These are phyloP conservation scores for Aphodius sticticus DNA, from an alignment of 2,888 invertebrate genomes.

Conservation along the genomic window DNA sequence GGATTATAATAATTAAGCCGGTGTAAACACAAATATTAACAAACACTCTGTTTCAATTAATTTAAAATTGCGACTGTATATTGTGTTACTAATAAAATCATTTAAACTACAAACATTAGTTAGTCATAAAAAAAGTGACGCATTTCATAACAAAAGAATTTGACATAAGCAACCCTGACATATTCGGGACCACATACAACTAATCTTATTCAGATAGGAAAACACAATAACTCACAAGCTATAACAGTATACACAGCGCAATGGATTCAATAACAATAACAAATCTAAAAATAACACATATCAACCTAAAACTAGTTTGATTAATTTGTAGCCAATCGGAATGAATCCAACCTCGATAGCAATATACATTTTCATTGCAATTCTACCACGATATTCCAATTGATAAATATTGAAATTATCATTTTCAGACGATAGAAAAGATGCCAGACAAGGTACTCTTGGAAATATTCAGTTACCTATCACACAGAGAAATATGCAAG, in stretches of 20 bases:
- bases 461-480: constrained; percentile 92
- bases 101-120: too few species aligned
- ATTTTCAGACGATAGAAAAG: constrained; percentile 88
- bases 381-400: neutral
- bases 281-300: neutral
- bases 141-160: too few species aligned
- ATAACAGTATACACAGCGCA: neutral
- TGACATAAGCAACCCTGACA: too few species aligned
- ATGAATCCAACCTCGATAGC: too few species aligned
- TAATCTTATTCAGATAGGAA: neutral
- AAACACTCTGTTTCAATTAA: too few species aligned
- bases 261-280: neutral
- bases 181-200: neutral
- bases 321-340: neutral
- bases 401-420: neutral
- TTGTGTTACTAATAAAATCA: too few species aligned
- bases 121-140: too few species aligned
- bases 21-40: too few species aligned
- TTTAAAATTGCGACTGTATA: too few species aligned
- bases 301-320: neutral
- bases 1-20: too few species aligned
- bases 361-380: too few species aligned
- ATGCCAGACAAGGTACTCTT: constrained; percentile 96
- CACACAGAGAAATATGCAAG: constrained; percentile 92
- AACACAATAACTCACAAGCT: neutral